A percentile compares a stretch with the other conserved stretches of the same genome.
Conservation (phyloP, 1,140 invertebrate genomes). For the Drosophila burlai region DNA sequence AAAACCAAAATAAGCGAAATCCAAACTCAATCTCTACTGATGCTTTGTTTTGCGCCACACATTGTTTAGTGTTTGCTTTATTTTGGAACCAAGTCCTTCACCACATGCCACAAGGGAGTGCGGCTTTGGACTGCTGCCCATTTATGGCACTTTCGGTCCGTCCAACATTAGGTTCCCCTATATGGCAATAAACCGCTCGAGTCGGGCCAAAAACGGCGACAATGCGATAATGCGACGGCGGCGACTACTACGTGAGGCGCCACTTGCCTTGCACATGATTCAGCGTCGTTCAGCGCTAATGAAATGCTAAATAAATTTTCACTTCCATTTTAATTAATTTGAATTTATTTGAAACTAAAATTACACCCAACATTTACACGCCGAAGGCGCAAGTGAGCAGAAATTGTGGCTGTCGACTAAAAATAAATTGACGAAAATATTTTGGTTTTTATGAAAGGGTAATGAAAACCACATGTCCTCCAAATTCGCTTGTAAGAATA, state of each 20-base stretch:
- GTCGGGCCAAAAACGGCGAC: slow-evolving; percentile 52
- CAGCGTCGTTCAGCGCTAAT: slow-evolving; percentile 58
- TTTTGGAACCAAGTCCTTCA: slow-evolving; percentile 51
- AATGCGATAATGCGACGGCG: slow-evolving; percentile 11
- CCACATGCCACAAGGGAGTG: slow-evolving; percentile 64
- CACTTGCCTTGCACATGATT: slow-evolving; percentile 70
- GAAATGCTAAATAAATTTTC: slow-evolving; percentile 81
- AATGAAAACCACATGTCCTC: slow-evolving; percentile 80
- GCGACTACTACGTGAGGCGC: slow-evolving; percentile 67
- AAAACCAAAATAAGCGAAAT: not conserved
- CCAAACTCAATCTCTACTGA: not conserved
- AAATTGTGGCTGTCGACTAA: slow-evolving; percentile 51
- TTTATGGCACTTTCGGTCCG: slow-evolving; percentile 6
- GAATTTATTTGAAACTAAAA: slow-evolving; percentile 80
- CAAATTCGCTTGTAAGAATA: slow-evolving; percentile 38
- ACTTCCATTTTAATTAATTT: slow-evolving; percentile 83
- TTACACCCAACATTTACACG: slow-evolving; percentile 60
- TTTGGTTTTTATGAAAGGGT: slow-evolving; percentile 75
- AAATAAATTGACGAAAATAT: slow-evolving; percentile 79
- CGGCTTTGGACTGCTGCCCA: slow-evolving; percentile 16
- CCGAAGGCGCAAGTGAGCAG: slow-evolving; percentile 30
- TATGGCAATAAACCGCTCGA: slow-evolving; percentile 58
- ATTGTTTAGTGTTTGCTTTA: not conserved
- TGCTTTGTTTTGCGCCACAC: slow-evolving; percentile 3
- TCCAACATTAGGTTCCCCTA: slow-evolving; percentile 23